phyloP scores from a whole-genome alignment of 2,797 vertebrate genomes.

The Gorsachius magnificus region DNA sequence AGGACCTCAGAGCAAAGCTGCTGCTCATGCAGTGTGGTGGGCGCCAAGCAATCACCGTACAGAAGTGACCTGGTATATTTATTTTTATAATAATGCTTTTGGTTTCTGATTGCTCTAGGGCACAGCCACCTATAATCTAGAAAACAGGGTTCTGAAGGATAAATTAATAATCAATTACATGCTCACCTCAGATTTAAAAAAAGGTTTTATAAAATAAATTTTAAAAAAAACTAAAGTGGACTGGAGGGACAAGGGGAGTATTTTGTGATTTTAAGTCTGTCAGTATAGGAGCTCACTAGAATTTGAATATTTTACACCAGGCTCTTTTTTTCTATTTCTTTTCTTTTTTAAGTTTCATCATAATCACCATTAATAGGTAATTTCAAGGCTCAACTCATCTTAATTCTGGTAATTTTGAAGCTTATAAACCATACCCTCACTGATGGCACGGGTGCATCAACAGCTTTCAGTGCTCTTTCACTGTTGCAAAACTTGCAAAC shows the following conservation, averaged over 20 bases:
- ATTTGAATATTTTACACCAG: neutral
- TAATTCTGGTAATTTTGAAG: neutral
- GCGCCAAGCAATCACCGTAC: neutral
- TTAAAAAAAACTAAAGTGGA: neutral
- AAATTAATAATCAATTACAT: neutral
- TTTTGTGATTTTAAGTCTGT: neutral
- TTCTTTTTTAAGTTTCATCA: neutral
- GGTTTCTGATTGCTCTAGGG: neutral
- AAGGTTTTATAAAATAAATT: neutral
- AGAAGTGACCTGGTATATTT: neutral
- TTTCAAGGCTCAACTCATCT: neutral
- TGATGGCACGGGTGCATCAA: neutral
- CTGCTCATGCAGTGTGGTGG: too few relatives aligned
- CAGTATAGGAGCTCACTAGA: neutral
- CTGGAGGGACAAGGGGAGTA: neutral
- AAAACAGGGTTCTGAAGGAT: neutral
- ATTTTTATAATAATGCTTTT: neutral
- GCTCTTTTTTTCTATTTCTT: neutral
- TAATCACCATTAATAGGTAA: neutral
- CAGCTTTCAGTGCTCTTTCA: neutral
- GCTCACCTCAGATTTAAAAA: neutral
- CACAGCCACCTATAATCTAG: neutral
- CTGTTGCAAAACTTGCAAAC: neutral
- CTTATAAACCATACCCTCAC: neutral
- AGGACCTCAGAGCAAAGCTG: neutral